Evolutionary conservation across 2,113 vertebrate species (phyloP).

Genomic region (Rhombomys opimus): DNA sequence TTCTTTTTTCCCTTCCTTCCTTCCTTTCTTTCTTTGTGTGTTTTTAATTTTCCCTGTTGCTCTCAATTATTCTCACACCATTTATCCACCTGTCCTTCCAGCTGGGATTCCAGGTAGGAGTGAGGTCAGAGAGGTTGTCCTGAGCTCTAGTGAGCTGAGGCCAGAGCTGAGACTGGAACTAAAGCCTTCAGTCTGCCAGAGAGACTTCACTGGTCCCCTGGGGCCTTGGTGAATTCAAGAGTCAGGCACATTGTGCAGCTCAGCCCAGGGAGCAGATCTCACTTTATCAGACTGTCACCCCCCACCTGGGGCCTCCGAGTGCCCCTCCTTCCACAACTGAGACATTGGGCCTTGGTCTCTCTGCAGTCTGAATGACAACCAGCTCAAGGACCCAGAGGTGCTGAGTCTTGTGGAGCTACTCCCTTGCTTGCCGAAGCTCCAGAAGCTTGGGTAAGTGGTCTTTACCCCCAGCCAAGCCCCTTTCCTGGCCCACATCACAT

Average conservation of each 20-base stretch:
- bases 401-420: conserved; percentile 82
- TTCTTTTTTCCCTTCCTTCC: neutral
- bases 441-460: conserved; percentile 88
- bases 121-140: conserved; percentile 4
- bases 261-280: neutral
- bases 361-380: conserved; percentile 91
- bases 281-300: neutral
- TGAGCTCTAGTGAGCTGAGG: neutral
- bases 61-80: neutral
- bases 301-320: neutral
- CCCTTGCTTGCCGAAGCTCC: conserved; percentile 85
- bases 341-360: neutral
- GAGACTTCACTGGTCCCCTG: neutral
- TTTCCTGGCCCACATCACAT: neutral
- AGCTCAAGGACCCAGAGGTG: conserved; percentile 86
- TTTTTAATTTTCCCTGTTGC: neutral
- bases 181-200: neutral
- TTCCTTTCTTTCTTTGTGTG: neutral
- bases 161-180: neutral
- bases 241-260: neutral
- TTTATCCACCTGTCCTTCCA: neutral
- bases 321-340: neutral
- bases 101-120: neutral
- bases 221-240: neutral
- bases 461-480: neutral